Base-by-base conservation (phyloP, 2,888 invertebrate genomes). In the Seladonia tumulorum region DNA sequence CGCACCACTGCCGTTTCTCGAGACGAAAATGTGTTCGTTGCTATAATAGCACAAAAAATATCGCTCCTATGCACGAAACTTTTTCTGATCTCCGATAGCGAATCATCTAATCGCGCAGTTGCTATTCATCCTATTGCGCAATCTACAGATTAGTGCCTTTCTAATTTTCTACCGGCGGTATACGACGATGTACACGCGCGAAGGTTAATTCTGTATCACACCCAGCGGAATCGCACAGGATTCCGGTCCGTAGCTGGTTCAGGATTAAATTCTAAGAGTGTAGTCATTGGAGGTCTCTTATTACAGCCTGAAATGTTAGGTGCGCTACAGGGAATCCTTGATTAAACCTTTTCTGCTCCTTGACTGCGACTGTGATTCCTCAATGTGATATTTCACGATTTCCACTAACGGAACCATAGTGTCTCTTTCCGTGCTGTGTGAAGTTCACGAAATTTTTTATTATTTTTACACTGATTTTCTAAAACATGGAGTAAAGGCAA, bases 131-230 rank as follows among this genome's bases (percentile, higher is more conserved):
- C 66, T 66, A 18, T 66, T 66, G 8, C 66, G 8, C 29, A 35
- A 66, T 66, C 29, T 16, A 18, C 8, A 66, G 35, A 66, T 66
- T 66, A 66, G 18, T 29, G 35, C 66, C 66, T 66, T 66, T 66
- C 66, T 66, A 66, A 35, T 66, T 66, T 66, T 66, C 66, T 29
- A 35, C 16, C 16, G 10, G 66, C 18, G 16, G 18, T 18, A 66
- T 35, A 66, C 18, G 66, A 66, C 25, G 60, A 60, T 35, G 66
- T 35, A 66, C 35, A 35, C 29, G 16, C 35, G 66, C 8, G 35
- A 35, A 66, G 29, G 66, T 66, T 66, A 66, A 66, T 66, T 35
- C 35, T 66, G 66, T 35, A 66, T 35, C 35, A 66, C 29, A 29
- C 35, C 16, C 18, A 8, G 16, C 16, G 35, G 8, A 66, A 16